phyloP scores from a whole-genome alignment of 1,140 invertebrate genomes.

The Conopomorpha cramerella region DNA sequence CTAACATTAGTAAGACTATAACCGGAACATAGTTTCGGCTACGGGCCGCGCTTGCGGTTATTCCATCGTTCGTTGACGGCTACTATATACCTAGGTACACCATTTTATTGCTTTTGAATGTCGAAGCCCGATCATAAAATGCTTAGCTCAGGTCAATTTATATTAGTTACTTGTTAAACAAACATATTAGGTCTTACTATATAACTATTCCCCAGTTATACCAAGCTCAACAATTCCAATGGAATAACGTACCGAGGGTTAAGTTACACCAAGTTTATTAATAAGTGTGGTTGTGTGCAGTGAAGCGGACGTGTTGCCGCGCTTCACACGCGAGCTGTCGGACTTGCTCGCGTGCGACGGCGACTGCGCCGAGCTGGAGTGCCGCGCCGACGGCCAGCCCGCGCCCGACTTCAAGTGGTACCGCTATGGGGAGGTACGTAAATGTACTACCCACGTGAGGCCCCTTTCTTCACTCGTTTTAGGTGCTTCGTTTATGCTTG shows the following conservation, averaged over 20 bases:
- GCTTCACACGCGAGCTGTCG: constrained; percentile 69
- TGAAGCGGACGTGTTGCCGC: constrained; percentile 75
- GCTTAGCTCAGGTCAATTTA: no score
- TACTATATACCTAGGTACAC: no score
- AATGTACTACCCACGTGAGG: background rate
- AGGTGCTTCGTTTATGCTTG: no score
- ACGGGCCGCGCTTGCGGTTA: no score
- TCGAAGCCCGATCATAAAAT: no score
- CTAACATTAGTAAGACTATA: background rate
- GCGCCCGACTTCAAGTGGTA: constrained; percentile 77
- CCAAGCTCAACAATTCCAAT: no score
- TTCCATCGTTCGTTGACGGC: no score
- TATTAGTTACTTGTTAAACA: no score
- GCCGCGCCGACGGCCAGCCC: constrained; percentile 70
- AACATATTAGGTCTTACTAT: background rate
- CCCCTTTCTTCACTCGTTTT: no score
- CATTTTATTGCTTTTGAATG: no score
- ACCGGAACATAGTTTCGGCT: no score
- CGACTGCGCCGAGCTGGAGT: constrained; percentile 78
- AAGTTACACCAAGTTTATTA: background rate
- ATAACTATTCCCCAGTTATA: background rate
- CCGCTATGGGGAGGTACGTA: constrained; percentile 73
- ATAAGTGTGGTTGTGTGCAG: constrained; percentile 46
- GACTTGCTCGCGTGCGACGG: constrained; percentile 83
- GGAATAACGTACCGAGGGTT: background rate